Conservation (phyloP, 2,888 invertebrate genomes). For the Allygus modestus region DNA sequence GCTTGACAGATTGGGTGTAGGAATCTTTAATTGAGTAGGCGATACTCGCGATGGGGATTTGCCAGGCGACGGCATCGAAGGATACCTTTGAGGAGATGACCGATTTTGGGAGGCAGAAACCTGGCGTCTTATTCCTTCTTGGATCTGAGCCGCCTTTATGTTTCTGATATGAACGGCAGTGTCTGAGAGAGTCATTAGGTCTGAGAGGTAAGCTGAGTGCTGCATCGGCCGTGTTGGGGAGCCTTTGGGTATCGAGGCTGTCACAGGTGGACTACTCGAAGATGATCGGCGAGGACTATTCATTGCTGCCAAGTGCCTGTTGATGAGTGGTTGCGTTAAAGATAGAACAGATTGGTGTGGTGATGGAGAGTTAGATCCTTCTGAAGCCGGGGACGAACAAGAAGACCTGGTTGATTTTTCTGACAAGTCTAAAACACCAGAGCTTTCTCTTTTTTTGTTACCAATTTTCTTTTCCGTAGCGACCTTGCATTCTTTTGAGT, state of each 20-base stretch:
- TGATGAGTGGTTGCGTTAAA: slow-evolving; percentile 69
- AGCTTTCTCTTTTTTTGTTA: slow-evolving; percentile 74
- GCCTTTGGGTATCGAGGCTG: slow-evolving; percentile 41
- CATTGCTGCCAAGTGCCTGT: slow-evolving; percentile 69
- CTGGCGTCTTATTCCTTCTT: slow-evolving; percentile 63
- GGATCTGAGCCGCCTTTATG: slow-evolving; percentile 69
- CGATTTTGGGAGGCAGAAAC: slow-evolving; percentile 65
- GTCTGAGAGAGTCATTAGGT: slow-evolving; percentile 77
- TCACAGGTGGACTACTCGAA: slow-evolving; percentile 48
- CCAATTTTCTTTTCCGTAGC: slow-evolving; percentile 68
- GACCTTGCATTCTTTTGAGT: slow-evolving; percentile 42
- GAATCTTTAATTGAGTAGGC: slow-evolving; percentile 61
- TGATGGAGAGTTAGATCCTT: slow-evolving; percentile 55
- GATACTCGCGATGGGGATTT: slow-evolving; percentile 40
- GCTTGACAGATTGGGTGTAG: slow-evolving; percentile 44
- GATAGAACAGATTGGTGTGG: slow-evolving; percentile 65
- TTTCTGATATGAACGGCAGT: slow-evolving; percentile 73
- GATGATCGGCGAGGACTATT: slow-evolving; percentile 65
- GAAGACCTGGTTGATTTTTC: slow-evolving; percentile 73
- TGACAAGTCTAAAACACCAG: slow-evolving; percentile 78
- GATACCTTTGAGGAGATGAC: slow-evolving; percentile 57
- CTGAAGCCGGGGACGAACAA: slow-evolving; percentile 60
- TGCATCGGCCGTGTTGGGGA: slow-evolving; percentile 53
- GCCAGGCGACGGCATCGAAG: slow-evolving; percentile 55
- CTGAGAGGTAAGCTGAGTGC: slow-evolving; percentile 73